Base-by-base conservation (phyloP, 1,140 invertebrate genomes). In the Proales similis region DNA sequence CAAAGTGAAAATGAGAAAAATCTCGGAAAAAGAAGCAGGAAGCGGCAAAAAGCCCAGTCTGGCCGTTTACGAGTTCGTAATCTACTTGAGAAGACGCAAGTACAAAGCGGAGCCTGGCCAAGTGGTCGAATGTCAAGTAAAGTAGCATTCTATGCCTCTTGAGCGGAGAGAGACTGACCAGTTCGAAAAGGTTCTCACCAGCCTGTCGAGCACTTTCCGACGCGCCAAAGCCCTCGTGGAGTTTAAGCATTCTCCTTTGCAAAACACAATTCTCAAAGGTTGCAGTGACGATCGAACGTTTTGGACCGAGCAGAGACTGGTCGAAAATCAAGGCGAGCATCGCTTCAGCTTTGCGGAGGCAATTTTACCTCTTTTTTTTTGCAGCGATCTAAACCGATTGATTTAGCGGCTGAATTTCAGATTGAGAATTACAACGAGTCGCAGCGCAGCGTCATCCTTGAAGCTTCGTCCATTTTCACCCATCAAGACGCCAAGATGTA, bases 371-470 rank as follows among this genome's bases (percentile, higher is more conserved):
- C n/a, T n/a, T n/a, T n/a, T n/a, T n/a, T n/a, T n/a, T n/a, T n/a
- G n/a, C n/a, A n/a, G n/a, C n/a, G n/a, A n/a, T n/a, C n/a, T n/a
- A n/a, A n/a, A n/a, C n/a, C n/a, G n/a, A n/a, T n/a, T n/a, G n/a
- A n/a, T n/a, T n/a, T n/a, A n/a, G n/a, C n/a, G n/a, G n/a, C n/a
- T n/a, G n/a, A n/a, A n/a, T n/a, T n/a, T n/a, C n/a, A n/a, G n/a
- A n/a, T n/a, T n/a, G n/a, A n/a, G n/a, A n/a, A n/a, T n/a, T 57
- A 39, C 14, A 57, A 57, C 19, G 49, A 57, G 19, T 57, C 33
- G 14, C 49, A 57, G 26, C 33, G 33, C 39, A 57, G 43, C 17
- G 49, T 57, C 14, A 57, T 57, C 7, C 14, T 39, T 14, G 6
- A 57, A 14, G 29, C 26, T 24, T 38, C 33, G 9, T 57, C 49